These are phyloP conservation scores for Daubentonia madagascariensis DNA, from an alignment of 2,113 vertebrate genomes.

Conservation along the genomic window DNA sequence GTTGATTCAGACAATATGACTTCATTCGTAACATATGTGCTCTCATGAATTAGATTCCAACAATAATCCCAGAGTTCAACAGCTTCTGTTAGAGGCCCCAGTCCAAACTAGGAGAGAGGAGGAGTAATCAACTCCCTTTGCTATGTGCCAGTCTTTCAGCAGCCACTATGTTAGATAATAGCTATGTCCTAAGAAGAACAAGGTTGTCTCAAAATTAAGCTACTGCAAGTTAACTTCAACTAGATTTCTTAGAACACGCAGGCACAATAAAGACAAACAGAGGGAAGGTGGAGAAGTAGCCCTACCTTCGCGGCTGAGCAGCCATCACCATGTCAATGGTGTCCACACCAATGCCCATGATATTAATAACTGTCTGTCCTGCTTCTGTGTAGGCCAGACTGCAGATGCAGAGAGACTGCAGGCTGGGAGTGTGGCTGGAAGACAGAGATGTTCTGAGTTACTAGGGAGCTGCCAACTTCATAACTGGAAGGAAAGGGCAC, in stretches of 20 bases:
- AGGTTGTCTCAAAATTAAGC: neutral
- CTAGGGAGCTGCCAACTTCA: neutral
- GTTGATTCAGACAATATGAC: constrained; percentile 17
- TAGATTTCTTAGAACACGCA: neutral
- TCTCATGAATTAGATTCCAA: constrained; percentile 42
- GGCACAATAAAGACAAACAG: neutral
- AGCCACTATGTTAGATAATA: neutral
- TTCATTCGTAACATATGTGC: neutral
- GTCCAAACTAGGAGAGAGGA: neutral
- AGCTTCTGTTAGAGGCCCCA: constrained; percentile 1
- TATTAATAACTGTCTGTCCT: constrained; percentile 95
- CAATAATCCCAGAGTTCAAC: constrained; percentile 6
- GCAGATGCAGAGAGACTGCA: constrained; percentile 96
- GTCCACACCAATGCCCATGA: constrained; percentile 98
- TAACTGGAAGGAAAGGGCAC: neutral
- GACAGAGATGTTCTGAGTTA: constrained; percentile 23
- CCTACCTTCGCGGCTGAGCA: constrained; percentile 93
- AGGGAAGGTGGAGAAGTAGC: neutral
- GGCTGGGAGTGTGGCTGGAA: constrained; percentile 87
- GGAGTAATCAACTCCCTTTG: neutral
- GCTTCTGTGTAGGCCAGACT: constrained; percentile 97
- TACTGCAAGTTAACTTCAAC: neutral
- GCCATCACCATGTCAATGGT: constrained; percentile 95
- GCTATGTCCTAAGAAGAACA: neutral
- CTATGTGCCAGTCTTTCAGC: neutral